These are phyloP conservation scores for Ericerus pela DNA, from an alignment of 1,140 invertebrate genomes.

Conservation along the genomic window DNA sequence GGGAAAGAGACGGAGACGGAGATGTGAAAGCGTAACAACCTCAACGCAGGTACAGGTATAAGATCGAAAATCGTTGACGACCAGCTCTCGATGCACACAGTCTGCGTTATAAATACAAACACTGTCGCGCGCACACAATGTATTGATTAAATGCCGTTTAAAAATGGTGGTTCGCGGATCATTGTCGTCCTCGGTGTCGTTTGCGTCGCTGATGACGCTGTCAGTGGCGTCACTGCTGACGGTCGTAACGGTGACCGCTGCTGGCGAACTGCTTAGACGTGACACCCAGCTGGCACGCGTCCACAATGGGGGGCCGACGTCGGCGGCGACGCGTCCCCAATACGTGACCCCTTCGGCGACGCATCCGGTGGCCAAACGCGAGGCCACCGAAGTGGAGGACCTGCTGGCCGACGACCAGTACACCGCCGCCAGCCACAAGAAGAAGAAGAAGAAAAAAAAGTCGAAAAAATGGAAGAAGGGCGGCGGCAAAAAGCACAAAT, in stretches of 20 bases:
- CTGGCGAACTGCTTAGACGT: not conserved
- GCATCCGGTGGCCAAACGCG: not conserved
- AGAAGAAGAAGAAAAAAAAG: conserved; percentile 18
- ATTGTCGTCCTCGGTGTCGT: not conserved
- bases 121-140: not conserved
- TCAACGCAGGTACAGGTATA: too few relatives aligned
- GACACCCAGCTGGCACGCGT: not conserved
- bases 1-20: too few relatives aligned
- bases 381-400: not conserved
- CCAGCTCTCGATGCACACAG: too few relatives aligned
- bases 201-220: not conserved
- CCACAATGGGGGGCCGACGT: not conserved
- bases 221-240: not conserved
- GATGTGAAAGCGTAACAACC: conserved; percentile 10
- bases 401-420: conserved; percentile 1
- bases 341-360: not conserved
- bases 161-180: not conserved
- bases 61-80: too few relatives aligned
- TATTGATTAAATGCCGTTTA: not conserved
- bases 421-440: conserved; percentile 16
- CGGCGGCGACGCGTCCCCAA: not conserved
- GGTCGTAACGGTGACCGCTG: not conserved
- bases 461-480: conserved; percentile 32
- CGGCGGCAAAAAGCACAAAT: conserved; percentile 45
- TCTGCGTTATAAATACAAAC: conserved; percentile 5